phyloP scores from a whole-genome alignment of 2,888 invertebrate species.

The Xestia xanthographa region DNA sequence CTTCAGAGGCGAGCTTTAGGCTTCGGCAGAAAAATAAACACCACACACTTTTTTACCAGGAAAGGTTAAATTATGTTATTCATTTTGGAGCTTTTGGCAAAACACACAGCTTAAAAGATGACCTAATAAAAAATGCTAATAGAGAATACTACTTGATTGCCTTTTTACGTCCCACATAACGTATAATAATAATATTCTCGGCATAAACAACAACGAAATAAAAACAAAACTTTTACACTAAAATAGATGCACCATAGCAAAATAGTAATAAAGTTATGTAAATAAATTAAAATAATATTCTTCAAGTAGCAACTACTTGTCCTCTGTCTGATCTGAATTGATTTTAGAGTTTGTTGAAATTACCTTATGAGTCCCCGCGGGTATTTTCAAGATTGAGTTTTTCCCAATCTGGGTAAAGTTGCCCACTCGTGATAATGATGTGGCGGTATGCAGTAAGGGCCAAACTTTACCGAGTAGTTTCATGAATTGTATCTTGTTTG shows the following conservation, averaged over 20 bases:
- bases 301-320: constrained; percentile 7
- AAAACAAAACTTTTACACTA: constrained; percentile 27
- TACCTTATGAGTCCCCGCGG: background rate
- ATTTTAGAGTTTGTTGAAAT: constrained; percentile 30
- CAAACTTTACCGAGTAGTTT: background rate
- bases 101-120: background rate
- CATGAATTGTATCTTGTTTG: constrained; percentile 15
- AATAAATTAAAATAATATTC: constrained; percentile 1
- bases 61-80: background rate
- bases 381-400: constrained; percentile 39
- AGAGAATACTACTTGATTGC: constrained; percentile 7
- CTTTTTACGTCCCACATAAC: constrained; percentile 15
- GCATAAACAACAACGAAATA: constrained; percentile 22
- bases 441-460: constrained; percentile 25
- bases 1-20: background rate
- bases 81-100: background rate
- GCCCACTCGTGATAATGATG: constrained; percentile 38
- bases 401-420: constrained; percentile 20
- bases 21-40: constrained; percentile 8
- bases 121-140: constrained; percentile 13
- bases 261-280: background rate
- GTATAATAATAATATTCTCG: constrained; percentile 11
- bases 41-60: background rate
- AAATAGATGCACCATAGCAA: constrained; percentile 15
- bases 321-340: constrained; percentile 7